Evolutionary conservation across 2,113 vertebrate genomes (phyloP), one percentile per base, ranked within the genome.

Genomic region (Phrynocephalus versicolor): DNA sequence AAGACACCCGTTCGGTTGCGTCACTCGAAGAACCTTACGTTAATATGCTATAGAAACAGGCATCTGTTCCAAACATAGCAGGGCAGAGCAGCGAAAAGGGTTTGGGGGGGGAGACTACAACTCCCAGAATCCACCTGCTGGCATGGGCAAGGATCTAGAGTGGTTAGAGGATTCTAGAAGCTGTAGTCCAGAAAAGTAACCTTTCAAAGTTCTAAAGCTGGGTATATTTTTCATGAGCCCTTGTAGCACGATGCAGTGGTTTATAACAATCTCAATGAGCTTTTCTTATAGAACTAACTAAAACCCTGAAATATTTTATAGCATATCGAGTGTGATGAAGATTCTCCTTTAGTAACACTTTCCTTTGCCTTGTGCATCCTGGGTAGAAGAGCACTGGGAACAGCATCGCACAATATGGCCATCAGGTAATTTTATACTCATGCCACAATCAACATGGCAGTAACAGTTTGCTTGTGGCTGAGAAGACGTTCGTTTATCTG

Each of bases 361-460:
- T 98, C 96, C 87, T 99, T 99, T 86, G 98, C 98, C 39, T 96
- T 99, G 79, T 99, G 98, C 7, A 97, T 99, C 83, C 94, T 99
- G 92, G 99, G 98, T 41, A 97, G 99, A 90, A 96, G 98, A 94
- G 97, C 98, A 8, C 93, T 99, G 65, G 98, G 98, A 84, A 97
- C 97, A 0, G 98, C 98, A 0, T 97, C 99, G 8, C 98, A 99
- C 95, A 98, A 97, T 87, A 98, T 99, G 97, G 98, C 97, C 62
- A 97, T 99, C 97, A 99, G 98, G 99, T 99, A 95, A 88, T 65
- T 16, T 69, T 65, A 51, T 74, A 35, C 45, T 39, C 19, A 21
- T 8, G 41, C 55, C 13, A 37, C 9, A 33, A 51, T 60, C n/a
- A 18, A 62, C 73, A 62, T 67, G 55, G n/a, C 45, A 87, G 69